Conservation (phyloP, 2,797 vertebrate genomes). For the Tenualosa thibaudeaui region DNA sequence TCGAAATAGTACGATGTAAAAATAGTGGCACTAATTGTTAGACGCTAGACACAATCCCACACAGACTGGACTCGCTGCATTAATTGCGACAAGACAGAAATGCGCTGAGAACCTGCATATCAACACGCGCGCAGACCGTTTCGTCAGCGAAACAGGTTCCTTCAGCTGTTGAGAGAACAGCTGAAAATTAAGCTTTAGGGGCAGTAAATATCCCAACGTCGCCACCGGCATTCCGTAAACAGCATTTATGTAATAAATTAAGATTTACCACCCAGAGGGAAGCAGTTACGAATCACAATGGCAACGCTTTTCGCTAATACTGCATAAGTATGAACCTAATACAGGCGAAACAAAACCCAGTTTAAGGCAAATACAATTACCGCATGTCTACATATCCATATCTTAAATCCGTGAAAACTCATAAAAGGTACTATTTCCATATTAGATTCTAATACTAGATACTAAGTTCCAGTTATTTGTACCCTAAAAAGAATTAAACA, state of each 20-base stretch:
- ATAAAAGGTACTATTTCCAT: no score
- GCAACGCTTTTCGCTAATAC: not conserved
- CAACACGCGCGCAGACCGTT: not conserved
- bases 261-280: not conserved
- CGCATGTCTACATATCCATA: no score
- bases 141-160: not conserved
- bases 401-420: not conserved
- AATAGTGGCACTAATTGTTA: conserved; percentile 52
- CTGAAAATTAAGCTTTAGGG: not conserved
- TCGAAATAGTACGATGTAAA: conserved; percentile 53
- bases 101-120: not conserved
- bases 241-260: not conserved
- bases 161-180: conserved; percentile 2
- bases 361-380: not conserved
- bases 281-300: not conserved
- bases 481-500: no score
- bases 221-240: not conserved
- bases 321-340: not conserved
- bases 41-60: conserved; percentile 12
- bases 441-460: no score
- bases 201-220: not conserved
- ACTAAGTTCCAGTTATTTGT: no score
- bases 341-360: not conserved
- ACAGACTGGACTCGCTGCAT: not conserved
- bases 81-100: not conserved